Base-by-base conservation (phyloP, 1,140 invertebrate species). In the Metopolophium dirhodum region DNA sequence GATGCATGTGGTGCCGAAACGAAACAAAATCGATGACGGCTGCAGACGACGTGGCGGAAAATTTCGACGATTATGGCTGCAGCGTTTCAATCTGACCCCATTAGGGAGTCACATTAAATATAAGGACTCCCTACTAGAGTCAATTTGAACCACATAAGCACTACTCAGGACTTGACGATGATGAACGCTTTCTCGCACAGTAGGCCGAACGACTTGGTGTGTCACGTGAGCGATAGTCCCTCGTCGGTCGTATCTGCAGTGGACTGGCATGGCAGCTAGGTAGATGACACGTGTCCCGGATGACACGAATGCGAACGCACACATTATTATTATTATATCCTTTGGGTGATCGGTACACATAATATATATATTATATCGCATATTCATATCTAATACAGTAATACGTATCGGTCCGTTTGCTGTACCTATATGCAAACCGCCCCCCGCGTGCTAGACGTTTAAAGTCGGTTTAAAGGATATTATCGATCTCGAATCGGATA, bases 61-160 rank as follows among this genome's bases (percentile, higher is more conserved):
- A 18, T 41, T 90, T 83, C 77, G 90, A 82, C 45, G 91, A 93
- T 51, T 26, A 45, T 86, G 91, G 82, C 85, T 96, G 97, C 97
- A 96, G 96, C 97, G 97, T 97, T 96, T 98, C 97, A 98, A 98
- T 97, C 97, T 98, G 97, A 98, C 97, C 98, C 97, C 97, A 97
- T 98, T 98, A 98, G 97, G 97, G 97, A 98, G 97, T 98, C 97
- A 96, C 97, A 97, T 95, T 96, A 96, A 96, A 96, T 96, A 96
- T 96, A 97, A 97, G 97, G 97, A 98, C 97, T 98, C 97, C 97
- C 97, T 98, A 98, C 97, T 98, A 98, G 97, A 98, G 97, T 98
- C 97, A 98, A 98, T 98, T 98, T 98, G 97, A 98, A 97, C 97
- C 97, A 94, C 94, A 77, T 87, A 77, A 90, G 93, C 93, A 93